Conservation (phyloP, 2,113 vertebrate species). For the Pseudorasbora parva region DNA sequence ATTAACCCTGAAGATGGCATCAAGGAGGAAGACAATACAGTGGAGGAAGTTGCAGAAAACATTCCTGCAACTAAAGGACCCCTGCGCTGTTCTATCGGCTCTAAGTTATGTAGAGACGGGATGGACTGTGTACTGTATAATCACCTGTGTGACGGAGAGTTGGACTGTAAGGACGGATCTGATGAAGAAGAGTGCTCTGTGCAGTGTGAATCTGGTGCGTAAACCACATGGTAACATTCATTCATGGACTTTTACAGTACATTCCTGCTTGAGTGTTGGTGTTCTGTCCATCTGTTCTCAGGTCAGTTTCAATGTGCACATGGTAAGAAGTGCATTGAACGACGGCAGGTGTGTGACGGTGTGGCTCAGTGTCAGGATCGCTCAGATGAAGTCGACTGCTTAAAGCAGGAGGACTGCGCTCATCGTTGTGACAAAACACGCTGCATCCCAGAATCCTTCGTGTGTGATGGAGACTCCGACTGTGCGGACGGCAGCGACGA, state of each 20-base stretch:
- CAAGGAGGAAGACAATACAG: not conserved
- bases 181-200: constrained; percentile 70
- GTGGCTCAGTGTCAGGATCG: constrained; percentile 81
- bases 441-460: constrained; percentile 81
- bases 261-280: not conserved
- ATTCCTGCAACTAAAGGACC: not conserved
- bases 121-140: constrained; percentile 31
- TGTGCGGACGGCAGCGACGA: constrained; percentile 83
- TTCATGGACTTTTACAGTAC: not conserved
- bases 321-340: constrained; percentile 73
- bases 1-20: not conserved
- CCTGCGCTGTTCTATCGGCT: constrained; percentile 6
- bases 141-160: constrained; percentile 44
- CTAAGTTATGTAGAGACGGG: constrained; percentile 9
- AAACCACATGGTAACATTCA: not conserved
- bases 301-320: constrained; percentile 81
- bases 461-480: constrained; percentile 84
- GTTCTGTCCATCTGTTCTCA: constrained; percentile 42
- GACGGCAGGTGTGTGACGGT: constrained; percentile 80
- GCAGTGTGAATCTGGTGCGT: constrained; percentile 52
- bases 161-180: constrained; percentile 57
- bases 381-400: constrained; percentile 82
- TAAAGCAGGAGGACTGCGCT: constrained; percentile 66
- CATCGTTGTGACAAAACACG: constrained; percentile 78
- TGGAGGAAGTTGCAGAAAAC: not conserved